A percentile compares a stretch with the other conserved stretches of the same genome.
These are phyloP conservation scores for Anoura caudifer DNA, from an alignment of 2,113 vertebrate genomes.

Conservation along the genomic window DNA sequence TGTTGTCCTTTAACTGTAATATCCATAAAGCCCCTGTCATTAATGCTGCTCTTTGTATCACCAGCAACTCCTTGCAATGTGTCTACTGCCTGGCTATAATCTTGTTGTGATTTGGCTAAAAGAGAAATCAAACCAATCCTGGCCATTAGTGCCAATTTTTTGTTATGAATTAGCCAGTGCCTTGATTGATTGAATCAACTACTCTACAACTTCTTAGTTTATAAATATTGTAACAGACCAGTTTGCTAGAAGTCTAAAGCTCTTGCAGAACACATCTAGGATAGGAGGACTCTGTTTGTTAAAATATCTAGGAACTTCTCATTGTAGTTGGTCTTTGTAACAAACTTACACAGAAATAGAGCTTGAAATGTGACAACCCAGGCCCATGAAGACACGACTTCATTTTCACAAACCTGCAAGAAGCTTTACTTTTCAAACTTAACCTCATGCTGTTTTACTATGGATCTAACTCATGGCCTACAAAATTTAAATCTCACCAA, in stretches of 20 bases:
- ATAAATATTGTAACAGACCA: neutral
- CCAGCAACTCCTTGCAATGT: neutral
- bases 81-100: neutral
- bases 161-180: neutral
- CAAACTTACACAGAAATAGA: neutral
- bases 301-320: neutral
- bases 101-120: neutral
- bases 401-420: constrained; percentile 8
- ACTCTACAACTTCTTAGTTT: neutral
- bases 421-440: neutral
- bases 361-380: neutral
- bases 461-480: neutral
- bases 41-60: neutral
- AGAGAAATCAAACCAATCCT: neutral
- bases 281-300: neutral
- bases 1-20: neutral
- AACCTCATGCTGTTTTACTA: neutral
- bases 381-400: neutral
- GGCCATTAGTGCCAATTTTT: neutral
- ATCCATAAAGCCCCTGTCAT: neutral
- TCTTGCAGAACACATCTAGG: neutral
- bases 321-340: neutral
- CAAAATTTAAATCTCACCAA: neutral
- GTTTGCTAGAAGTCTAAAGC: neutral
- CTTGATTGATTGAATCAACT: neutral